Evolutionary conservation across 2,888 invertebrate genomes (phyloP).

Genomic region (Oligia latruncula): DNA sequence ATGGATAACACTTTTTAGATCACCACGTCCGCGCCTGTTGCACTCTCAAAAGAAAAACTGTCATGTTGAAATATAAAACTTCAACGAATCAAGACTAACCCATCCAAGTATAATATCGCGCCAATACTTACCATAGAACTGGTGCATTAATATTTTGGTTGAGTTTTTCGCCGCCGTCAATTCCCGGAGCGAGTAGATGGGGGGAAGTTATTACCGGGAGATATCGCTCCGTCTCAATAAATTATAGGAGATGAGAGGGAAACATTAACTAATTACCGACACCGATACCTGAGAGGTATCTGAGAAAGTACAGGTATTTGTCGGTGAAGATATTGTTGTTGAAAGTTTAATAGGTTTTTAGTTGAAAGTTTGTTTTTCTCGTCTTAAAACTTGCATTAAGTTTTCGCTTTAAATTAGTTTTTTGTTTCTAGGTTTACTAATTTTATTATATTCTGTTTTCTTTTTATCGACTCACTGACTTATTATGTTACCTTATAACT

Average conservation of each 20-base stretch:
- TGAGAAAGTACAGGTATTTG: conserved; percentile 46
- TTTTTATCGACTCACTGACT: not conserved
- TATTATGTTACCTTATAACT: not conserved
- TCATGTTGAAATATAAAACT: not conserved
- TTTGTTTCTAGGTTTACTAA: not conserved
- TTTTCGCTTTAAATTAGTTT: not conserved
- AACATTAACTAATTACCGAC: conserved; percentile 89
- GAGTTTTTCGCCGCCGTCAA: conserved; percentile 89
- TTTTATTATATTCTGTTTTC: not conserved
- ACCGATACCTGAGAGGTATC: conserved; percentile 80
- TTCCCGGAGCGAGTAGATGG: conserved; percentile 82
- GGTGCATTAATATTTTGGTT: conserved; percentile 89
- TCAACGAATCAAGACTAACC: conserved; percentile 73
- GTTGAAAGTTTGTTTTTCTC: not conserved
- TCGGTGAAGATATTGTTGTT: conserved; percentile 27
- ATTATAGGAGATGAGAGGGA: conserved; percentile 88
- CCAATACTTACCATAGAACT: conserved; percentile 86
- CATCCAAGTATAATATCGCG: conserved; percentile 67
- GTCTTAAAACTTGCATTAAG: not conserved
- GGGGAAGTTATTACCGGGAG: conserved; percentile 73
- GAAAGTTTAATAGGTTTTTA: conserved; percentile 31
- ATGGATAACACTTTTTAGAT: not conserved
- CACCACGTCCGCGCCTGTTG: not conserved
- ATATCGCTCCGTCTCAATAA: conserved; percentile 89
- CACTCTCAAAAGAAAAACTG: not conserved